These are phyloP conservation scores for Xenopus borealis DNA, from an alignment of 2,113 vertebrate genomes.

Conservation along the genomic window DNA sequence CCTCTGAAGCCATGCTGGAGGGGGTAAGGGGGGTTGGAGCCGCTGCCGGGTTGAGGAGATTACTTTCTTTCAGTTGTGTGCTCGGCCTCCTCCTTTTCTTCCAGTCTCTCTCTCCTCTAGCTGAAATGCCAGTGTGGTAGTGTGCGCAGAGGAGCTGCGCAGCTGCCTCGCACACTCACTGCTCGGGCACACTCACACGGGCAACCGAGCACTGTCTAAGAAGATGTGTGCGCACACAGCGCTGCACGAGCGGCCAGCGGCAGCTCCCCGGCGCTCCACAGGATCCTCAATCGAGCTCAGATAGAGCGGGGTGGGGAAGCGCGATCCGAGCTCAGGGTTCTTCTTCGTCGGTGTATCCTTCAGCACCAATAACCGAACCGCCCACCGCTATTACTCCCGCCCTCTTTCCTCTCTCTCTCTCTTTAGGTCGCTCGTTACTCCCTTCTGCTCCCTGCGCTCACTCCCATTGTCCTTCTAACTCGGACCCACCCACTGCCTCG, in stretches of 20 bases:
- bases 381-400: conserved; percentile 40
- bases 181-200: conserved; percentile 17
- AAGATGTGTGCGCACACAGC: conserved; percentile 10
- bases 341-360: conserved; percentile 42
- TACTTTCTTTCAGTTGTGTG: conserved; percentile 69
- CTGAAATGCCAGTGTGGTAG: conserved; percentile 51
- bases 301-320: conserved; percentile 38
- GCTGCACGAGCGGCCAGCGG: conserved; percentile 14
- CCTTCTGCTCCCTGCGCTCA: conserved; percentile 18
- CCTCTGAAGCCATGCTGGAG: conserved; percentile 74
- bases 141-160: conserved; percentile 70
- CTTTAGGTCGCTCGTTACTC: conserved; percentile 18
- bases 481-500: conserved; percentile 9
- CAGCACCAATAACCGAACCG: conserved; percentile 41
- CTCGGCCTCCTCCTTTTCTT: conserved; percentile 51
- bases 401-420: conserved; percentile 31
- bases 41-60: conserved; percentile 51
- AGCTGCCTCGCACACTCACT: conserved; percentile 59
- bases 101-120: background rate
- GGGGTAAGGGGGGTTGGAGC: conserved; percentile 56
- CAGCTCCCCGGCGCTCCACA: conserved; percentile 44
- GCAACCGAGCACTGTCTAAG: conserved; percentile 22
- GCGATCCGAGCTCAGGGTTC: conserved; percentile 37
- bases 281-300: conserved; percentile 56
- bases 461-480: conserved; percentile 41